Evolutionary conservation across 2,888 invertebrate species (phyloP), one percentile per base, ranked within the genome.

Genomic region (Orchesellides sinensis): DNA sequence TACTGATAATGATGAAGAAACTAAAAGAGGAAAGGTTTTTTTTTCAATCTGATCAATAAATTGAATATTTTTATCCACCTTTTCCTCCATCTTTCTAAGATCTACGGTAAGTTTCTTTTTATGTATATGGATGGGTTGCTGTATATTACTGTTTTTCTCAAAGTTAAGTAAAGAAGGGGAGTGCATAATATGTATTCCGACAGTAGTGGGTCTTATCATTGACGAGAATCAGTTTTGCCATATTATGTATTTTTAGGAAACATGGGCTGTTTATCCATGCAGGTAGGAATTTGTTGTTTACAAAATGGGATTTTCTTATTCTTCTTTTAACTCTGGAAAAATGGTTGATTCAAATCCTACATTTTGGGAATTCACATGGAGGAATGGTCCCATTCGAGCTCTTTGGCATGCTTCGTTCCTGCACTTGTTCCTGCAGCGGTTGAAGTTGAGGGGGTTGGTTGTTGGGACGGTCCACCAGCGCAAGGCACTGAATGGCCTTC

Each of bases 351-450:
- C 68, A 52, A 78, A 78, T 74, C 47, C 72, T 75, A 77, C 77
- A 49, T 6, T 47, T 70, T 65, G 70, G 72, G 72, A 61, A 63
- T 88, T 88, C 86, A 88, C 86, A 88, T 88, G 56, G 87, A 87
- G 85, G 88, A 88, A 86, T 87, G 85, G 84, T 88, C 88, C 88
- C 88, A 88, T 61, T 88, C 88, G 73, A 88, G 81, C 81, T 86
- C 86, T 80, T 88, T 86, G 83, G 82, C 84, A 52, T 83, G 84
- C 54, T 85, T 84, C 68, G 85, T 61, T 56, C 81, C 82, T 68
- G 82, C 73, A 66, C 70, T 78, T 63, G 73, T 54, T 54, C 80
- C 70, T 47, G 78, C 79, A 32, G 40, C 10, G 40, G 40, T 40
- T 27, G 45, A 68, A 52, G 81, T 74, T 66, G 83, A 68, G 19